A percentile compares a stretch with the other conserved stretches of the same genome.
phyloP scores from a whole-genome alignment of 2,797 vertebrate species.

The Emys orbicularis region DNA sequence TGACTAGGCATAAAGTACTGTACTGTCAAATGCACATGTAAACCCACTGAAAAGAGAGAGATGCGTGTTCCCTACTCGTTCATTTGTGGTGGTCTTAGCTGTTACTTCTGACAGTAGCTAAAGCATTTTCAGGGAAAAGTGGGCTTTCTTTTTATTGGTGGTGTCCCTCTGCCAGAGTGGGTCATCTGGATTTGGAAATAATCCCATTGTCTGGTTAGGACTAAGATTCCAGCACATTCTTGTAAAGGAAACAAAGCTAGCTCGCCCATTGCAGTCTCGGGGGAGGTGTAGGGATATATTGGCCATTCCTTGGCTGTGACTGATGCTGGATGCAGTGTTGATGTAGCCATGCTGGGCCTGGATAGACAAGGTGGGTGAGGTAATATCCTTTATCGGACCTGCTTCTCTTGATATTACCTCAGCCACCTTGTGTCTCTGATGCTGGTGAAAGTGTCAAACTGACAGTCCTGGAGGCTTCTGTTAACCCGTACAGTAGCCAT shows the following conservation, averaged over 20 bases:
- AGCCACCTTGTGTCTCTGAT: too few species aligned
- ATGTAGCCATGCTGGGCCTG: too few species aligned
- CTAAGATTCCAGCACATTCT: not conserved
- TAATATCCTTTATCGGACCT: too few species aligned
- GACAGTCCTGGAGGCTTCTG: not conserved
- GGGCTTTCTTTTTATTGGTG: not conserved
- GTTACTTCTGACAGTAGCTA: not conserved
- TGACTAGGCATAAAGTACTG: accelerated
- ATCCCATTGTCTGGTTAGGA: not conserved
- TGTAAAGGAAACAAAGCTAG: not conserved
- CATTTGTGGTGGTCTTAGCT: not conserved
- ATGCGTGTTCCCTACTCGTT: not conserved
- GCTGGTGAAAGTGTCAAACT: not conserved
- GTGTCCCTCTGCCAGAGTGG: not conserved
- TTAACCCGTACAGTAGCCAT: not conserved
- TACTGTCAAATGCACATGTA: not conserved
- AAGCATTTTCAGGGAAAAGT: not conserved
- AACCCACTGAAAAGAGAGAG: not conserved
- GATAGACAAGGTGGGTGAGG: too few species aligned
- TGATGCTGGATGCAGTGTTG: too few species aligned
- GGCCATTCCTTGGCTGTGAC: accelerated
- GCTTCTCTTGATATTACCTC: too few species aligned
- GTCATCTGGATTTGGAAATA: not conserved
- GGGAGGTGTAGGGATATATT: not conserved
- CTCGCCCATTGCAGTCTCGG: not conserved